Percentiles rank a stretch among this genome's conserved stretches.
Conservation (phyloP, 2,888 invertebrate genomes). For the Troides helena region DNA sequence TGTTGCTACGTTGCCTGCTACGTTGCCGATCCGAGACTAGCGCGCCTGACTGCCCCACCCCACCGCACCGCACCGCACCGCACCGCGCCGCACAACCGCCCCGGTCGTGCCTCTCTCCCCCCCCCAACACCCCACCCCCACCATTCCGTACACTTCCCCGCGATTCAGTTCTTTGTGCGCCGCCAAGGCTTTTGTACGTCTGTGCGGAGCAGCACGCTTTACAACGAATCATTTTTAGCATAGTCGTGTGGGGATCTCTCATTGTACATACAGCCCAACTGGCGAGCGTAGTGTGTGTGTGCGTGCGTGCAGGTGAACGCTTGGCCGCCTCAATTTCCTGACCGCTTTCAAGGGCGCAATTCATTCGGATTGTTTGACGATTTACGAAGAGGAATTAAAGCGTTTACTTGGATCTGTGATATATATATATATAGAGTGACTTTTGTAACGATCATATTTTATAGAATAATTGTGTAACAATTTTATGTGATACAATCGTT, state of each 20-base stretch:
- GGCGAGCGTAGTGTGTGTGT: conserved; percentile 49
- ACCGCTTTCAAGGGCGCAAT: conserved; percentile 58
- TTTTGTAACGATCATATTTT: conserved; percentile 36
- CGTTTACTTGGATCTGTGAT: conserved; percentile 54
- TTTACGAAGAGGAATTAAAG: conserved; percentile 41
- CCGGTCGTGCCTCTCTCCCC: conserved; percentile 45
- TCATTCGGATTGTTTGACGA: conserved; percentile 41
- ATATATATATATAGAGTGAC: conserved; percentile 39
- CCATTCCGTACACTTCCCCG: conserved; percentile 64
- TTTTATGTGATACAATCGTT: conserved; percentile 28
- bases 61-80: conserved; percentile 18
- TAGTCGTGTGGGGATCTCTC: conserved; percentile 49
- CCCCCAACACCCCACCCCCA: conserved; percentile 52
- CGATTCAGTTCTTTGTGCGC: conserved; percentile 79
- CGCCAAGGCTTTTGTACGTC: conserved; percentile 65
- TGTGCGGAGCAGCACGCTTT: conserved; percentile 46
- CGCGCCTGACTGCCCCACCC: conserved; percentile 39
- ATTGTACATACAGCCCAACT: conserved; percentile 47
- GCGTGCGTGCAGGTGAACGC: conserved; percentile 60
- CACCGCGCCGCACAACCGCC: not conserved
- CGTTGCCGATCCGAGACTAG: conserved; percentile 58
- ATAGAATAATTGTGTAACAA: conserved; percentile 31
- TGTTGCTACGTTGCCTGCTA: conserved; percentile 73
- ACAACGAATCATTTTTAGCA: conserved; percentile 52
- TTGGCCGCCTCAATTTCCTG: conserved; percentile 52